Conservation (phyloP, 2,888 invertebrate genomes). For the Nephrotoma guestfalica region DNA sequence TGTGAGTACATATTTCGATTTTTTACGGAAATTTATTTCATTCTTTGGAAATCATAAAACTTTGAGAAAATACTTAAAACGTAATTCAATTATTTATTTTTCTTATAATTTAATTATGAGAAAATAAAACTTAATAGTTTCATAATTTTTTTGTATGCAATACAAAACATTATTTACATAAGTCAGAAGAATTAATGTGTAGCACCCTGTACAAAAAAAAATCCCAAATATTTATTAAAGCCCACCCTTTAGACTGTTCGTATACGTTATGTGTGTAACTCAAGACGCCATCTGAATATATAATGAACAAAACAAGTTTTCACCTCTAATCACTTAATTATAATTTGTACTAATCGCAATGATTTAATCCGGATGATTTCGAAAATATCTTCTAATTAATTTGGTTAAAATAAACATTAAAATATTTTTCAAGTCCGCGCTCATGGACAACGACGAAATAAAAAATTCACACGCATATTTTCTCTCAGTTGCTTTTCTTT, state of each 20-base stretch:
- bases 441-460: neutral
- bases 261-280: no score
- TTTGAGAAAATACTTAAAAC: neutral
- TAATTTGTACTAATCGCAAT: neutral
- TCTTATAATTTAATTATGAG: neutral
- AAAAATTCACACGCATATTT: neutral
- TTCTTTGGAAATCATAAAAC: neutral
- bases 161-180: neutral
- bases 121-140: neutral
- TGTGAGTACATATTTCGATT: neutral
- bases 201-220: no score
- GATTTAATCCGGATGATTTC: neutral
- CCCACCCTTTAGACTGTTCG: neutral
- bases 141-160: neutral
- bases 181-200: neutral
- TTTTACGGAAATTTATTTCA: neutral
- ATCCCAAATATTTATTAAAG: no score
- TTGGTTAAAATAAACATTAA: neutral
- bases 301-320: neutral
- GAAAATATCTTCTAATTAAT: neutral
- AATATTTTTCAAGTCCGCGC: neutral
- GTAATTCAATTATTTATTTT: neutral
- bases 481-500: neutral
- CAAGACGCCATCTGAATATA: no score
- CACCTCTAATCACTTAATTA: neutral